Base-by-base conservation (phyloP, 1,140 invertebrate species). In the Coelopa frigida region DNA sequence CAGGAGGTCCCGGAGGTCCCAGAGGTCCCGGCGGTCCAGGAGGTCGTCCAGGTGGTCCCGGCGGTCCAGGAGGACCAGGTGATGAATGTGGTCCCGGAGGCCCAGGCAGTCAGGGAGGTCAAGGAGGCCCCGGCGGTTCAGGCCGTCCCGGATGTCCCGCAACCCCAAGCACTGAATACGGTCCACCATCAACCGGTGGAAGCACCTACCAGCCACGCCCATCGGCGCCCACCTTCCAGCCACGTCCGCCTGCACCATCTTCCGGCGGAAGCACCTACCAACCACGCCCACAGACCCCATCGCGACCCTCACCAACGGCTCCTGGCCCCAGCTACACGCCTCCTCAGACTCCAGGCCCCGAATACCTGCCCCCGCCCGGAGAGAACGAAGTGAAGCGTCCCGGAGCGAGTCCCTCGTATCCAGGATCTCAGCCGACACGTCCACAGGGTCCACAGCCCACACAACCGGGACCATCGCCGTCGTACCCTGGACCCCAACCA, bases 321-420 rank as follows among this genome's bases (percentile, higher is more conserved):
- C 5, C 3, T 22, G 5, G 22, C 18, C 7, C 39, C 21, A 41
- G 14, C 39, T 18, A 21, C 7, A 22, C 38, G 22, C 11, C 29
- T 32, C 44, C 45, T 22, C 26, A 22, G 10, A 31, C 12, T 11
- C 46, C 35, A 27, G 26, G 12, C n/a, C 12, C 22, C 3, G 49
- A 51, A 47, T 51, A 51, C 26, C 29, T 51, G n/a, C 49, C 49
- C 33, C 49, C 49, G 14, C 24, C 40, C 14, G 44, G 44, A 15
- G 45, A 51, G 24, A 47, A 51, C 39, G 49, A 47, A 33, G 29
- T 43, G 21, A 24, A n/a, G n/a, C n/a, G n/a, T 15, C 40, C 40
- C 17, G 3, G 20, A 27, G 11, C 39, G 39, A 33, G 21, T 23
- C 1, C 31, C 39, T 7, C 36, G 29, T 8, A 35, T 4, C 6